Base-by-base conservation (phyloP, 2,113 vertebrate genomes). In the Myotis yumanensis region DNA sequence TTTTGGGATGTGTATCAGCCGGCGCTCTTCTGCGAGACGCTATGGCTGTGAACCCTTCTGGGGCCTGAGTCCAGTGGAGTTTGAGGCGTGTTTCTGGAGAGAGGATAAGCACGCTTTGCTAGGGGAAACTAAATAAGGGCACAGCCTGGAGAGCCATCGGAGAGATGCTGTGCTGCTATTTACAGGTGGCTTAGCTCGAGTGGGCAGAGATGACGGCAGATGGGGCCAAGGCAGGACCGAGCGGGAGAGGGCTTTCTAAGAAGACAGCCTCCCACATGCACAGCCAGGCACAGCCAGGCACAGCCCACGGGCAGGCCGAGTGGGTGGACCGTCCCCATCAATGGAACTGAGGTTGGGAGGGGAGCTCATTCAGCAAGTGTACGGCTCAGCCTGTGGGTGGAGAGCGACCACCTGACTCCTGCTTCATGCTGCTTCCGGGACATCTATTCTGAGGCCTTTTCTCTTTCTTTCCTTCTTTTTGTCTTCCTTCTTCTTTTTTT, bases 161-260 rank as follows among this genome's bases (percentile, higher is more conserved):
- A 64, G 87, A 35, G 71, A 37, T 12, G 5, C 52, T 11, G 69
- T 3, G 91, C 69, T 93, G 87, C 66, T 94, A 72, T 96, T 94
- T 96, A 85, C 90, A 93, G 90, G 96, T 5, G 30, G 84, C 85
- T 93, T 93, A 94, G 57, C 87, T 57, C 0, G 5, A 71, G 93
- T 16, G 59, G 94, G 83, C 40, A 54, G 95, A 64, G 64, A 51
- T 48, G 79, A 89, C 80, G 71, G 62, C 95, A 93, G 93, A 83
- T 32, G 75, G 64, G 52, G 77, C 23, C 0, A 4, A 82, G 57
- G 82, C 85, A 25, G 83, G 54, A 3, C 83, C 0, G 1, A 28
- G 59, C 0, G 1, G 40, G 52, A 48, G 17, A n/a, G 30, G 32
- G 48, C 15, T 79, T 79, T 59, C 89, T 77, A 52, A 87, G 23